Conservation (phyloP, 2,113 vertebrate species). For the Neotoma lepida region DNA sequence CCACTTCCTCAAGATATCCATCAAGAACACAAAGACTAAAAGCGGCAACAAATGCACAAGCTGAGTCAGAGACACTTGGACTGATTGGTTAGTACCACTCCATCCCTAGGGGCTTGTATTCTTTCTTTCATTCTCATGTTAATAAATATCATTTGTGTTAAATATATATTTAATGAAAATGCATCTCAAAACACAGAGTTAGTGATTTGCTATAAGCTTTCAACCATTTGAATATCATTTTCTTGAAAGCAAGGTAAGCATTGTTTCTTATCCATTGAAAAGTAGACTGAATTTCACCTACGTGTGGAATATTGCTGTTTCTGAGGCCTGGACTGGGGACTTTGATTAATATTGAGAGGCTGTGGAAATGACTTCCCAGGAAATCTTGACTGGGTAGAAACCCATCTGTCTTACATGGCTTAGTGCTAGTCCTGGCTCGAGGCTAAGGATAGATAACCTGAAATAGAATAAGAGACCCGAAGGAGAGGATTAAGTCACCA, state of each 20-base stretch:
- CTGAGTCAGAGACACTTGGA: neutral
- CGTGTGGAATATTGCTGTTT: constrained; percentile 40
- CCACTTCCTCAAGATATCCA: neutral
- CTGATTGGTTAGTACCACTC: neutral
- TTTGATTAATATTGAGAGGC: constrained; percentile 73
- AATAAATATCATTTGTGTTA: neutral
- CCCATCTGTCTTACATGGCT: constrained; percentile 67
- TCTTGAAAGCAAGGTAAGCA: neutral
- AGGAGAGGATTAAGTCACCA: constrained; percentile 74
- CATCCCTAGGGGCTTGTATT: neutral
- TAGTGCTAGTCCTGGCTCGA: constrained; percentile 70
- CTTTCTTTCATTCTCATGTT: neutral
- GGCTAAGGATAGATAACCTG: constrained; percentile 70
- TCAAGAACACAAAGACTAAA: neutral
- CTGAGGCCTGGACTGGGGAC: constrained; percentile 38
- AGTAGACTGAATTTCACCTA: neutral
- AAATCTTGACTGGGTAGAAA: constrained; percentile 65
- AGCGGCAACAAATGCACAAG: neutral
- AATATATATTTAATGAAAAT: neutral
- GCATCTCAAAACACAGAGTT: neutral
- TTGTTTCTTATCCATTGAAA: neutral
- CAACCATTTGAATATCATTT: neutral
- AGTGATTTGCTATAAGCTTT: neutral
- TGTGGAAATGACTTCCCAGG: constrained; percentile 64
- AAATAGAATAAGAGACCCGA: constrained; percentile 70